Conservation (phyloP, 2,888 invertebrate species). For the Dryobota labecula region DNA sequence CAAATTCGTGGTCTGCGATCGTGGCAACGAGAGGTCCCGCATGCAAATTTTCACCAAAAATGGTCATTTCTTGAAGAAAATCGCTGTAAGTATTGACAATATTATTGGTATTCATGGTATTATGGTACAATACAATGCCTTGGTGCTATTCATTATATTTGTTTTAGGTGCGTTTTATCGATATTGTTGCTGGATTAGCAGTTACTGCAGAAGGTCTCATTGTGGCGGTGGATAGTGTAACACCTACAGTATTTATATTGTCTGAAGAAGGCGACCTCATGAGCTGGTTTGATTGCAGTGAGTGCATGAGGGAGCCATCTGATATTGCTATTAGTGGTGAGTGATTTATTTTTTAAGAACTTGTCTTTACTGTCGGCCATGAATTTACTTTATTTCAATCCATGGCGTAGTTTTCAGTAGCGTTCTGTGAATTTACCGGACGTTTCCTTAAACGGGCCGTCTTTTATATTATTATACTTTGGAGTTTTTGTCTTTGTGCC, state of each 20-base stretch:
- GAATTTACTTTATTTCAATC: not conserved
- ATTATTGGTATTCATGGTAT: not conserved
- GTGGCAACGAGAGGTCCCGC: conserved; percentile 98
- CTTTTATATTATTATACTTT: not conserved
- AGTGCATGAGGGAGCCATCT: conserved; percentile 99
- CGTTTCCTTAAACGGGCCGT: not conserved
- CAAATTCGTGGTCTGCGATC: conserved; percentile 99
- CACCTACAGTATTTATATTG: conserved; percentile 98
- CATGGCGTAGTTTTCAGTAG: not conserved
- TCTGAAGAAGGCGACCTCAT: conserved; percentile 97
- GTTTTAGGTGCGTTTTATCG: conserved; percentile 93
- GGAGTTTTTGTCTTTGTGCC: not conserved
- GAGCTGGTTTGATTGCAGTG: conserved; percentile 99
- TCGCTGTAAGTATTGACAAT: conserved; percentile 90
- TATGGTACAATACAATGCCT: not conserved
- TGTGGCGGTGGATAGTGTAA: conserved; percentile 99
- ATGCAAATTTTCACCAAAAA: conserved; percentile 99
- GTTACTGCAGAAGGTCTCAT: conserved; percentile 98
- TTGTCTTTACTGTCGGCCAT: not conserved
- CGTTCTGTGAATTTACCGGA: not conserved
- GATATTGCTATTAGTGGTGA: conserved; percentile 98
- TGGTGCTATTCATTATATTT: conserved; percentile 1
- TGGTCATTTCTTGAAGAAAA: conserved; percentile 98
- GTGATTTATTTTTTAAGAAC: conserved; percentile 45
- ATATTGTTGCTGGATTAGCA: conserved; percentile 98